Percentiles rank a stretch among this genome's conserved stretches.
Conservation (phyloP, 2,797 vertebrate genomes). For the Buphagus erythrorhynchus region DNA sequence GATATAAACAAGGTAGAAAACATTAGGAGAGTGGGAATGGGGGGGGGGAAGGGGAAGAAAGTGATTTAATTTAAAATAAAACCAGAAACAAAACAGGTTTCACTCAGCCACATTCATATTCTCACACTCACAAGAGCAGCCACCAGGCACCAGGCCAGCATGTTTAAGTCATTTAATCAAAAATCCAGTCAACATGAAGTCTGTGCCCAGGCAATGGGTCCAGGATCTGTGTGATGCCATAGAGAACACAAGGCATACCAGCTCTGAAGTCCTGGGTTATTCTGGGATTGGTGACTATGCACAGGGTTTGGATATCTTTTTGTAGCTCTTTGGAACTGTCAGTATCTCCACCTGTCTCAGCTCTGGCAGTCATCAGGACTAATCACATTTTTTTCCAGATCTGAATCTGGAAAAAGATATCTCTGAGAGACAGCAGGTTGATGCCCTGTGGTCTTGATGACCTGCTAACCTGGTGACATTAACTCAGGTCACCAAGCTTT, state of each 20-base stretch:
- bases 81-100: not conserved
- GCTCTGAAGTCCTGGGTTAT: not conserved
- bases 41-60: not conserved
- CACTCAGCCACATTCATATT: not conserved
- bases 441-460: not conserved
- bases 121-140: not conserved
- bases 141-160: not conserved
- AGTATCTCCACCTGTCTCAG: not conserved
- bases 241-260: not conserved
- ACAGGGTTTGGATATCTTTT: not conserved
- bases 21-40: rapidly evolving
- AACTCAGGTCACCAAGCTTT: not conserved
- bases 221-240: not conserved
- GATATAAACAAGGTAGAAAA: not conserved
- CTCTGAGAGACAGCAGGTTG: not conserved
- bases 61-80: not conserved
- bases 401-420: too few relatives aligned
- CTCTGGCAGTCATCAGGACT: not conserved
- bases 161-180: not conserved
- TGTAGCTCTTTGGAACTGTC: not conserved
- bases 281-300: not conserved
- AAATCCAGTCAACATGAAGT: not conserved
- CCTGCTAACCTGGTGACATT: conserved; percentile 1
- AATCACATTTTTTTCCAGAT: not conserved
- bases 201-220: not conserved